A percentile compares a stretch with the other conserved stretches of the same genome.
Evolutionary conservation across 2,888 invertebrate genomes (phyloP).

Genomic region (Ectobius pallidus): DNA sequence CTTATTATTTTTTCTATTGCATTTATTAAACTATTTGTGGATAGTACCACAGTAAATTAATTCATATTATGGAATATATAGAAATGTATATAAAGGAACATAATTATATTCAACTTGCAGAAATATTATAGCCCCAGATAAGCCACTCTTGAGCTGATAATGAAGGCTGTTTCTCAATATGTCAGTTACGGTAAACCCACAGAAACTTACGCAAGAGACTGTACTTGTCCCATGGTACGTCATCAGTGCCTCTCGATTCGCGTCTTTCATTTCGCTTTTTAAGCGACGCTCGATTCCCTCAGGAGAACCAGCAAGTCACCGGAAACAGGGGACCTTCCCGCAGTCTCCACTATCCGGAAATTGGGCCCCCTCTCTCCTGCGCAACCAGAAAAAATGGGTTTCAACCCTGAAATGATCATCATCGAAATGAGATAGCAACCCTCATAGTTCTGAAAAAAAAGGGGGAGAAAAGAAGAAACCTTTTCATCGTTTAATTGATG

Average conservation of each 20-base stretch:
- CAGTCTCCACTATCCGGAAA: background rate
- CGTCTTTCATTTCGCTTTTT: constrained; percentile 9
- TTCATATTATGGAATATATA: too few species aligned
- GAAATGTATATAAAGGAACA: too few species aligned
- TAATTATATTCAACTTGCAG: too few species aligned
- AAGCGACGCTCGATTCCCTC: constrained; percentile 4
- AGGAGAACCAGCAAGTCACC: constrained; percentile 13
- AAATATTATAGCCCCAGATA: too few species aligned
- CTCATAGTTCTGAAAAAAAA: too few species aligned
- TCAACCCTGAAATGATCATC: constrained; percentile 8
- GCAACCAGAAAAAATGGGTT: constrained; percentile 8
- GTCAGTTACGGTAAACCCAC: too few species aligned
- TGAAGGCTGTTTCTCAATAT: too few species aligned
- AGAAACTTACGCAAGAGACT: too few species aligned
- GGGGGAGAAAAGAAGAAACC: background rate
- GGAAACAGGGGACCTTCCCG: background rate
- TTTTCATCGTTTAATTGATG: background rate
- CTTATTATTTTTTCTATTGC: too few species aligned
- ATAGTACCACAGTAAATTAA: too few species aligned
- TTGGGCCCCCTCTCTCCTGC: background rate
- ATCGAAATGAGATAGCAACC: background rate
- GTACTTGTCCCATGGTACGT: constrained; percentile 2
- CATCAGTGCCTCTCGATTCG: background rate
- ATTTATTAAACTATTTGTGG: too few species aligned
- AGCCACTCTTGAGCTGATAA: too few species aligned